Percentiles rank a stretch among this genome's conserved stretches.
phyloP scores from a whole-genome alignment of 1,140 invertebrate species.

The Bombus breviceps region DNA sequence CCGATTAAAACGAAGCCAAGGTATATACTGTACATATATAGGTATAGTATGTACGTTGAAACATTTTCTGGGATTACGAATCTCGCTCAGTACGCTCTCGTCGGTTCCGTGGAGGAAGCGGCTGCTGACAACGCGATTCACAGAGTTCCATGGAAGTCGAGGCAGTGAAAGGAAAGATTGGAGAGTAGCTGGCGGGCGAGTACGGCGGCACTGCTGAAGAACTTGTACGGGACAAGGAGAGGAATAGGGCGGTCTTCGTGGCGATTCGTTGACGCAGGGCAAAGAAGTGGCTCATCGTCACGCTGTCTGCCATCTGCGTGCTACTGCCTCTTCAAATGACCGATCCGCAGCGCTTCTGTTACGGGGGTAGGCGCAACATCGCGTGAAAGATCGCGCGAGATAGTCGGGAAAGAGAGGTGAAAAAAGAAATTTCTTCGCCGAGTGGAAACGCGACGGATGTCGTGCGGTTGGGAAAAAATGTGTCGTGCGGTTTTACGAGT shows the following conservation, averaged over 20 bases:
- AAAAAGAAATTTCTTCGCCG: conserved; percentile 10
- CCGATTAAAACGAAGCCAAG: conserved; percentile 1
- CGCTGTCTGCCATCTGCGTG: conserved; percentile 66
- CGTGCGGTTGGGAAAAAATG: too few relatives aligned
- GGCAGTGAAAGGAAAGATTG: conserved; percentile 50
- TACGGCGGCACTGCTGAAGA: background rate
- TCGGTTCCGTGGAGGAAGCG: conserved; percentile 21
- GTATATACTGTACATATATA: background rate
- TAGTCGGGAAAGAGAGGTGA: conserved; percentile 1
- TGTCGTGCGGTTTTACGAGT: background rate
- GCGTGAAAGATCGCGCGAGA: conserved; percentile 10
- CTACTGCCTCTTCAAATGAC: conserved; percentile 50
- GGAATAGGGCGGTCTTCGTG: conserved; percentile 17
- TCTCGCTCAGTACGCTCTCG: conserved; percentile 11
- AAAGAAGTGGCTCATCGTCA: conserved; percentile 65
- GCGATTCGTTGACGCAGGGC: conserved; percentile 50
- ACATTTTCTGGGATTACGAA: conserved; percentile 1
- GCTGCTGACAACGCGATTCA: conserved; percentile 49
- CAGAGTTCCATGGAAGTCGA: conserved; percentile 36
- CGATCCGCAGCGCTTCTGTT: conserved; percentile 39
- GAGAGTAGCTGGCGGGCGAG: conserved; percentile 9
- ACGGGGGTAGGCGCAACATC: conserved; percentile 26
- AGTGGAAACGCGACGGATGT: background rate
- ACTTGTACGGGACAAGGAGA: background rate
- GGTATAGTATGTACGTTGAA: background rate